Base-by-base conservation (phyloP, 2,797 vertebrate species). In the Pseudochirops cupreus region DNA sequence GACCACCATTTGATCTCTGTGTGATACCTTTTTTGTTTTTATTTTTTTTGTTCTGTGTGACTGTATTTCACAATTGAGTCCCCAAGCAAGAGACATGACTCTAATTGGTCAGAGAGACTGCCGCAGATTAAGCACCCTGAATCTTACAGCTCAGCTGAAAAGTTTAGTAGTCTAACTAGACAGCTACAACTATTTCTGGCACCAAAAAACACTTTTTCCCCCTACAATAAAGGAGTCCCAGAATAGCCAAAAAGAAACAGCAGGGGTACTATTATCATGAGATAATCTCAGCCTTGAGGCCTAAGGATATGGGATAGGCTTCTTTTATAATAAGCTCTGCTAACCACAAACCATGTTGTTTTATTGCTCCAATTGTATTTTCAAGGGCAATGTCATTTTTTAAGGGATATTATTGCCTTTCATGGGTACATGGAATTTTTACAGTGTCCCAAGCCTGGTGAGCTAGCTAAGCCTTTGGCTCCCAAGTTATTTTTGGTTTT, bases 61-160 rank as follows among this genome's bases (percentile, higher is more conserved):
- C 3, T 7, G 82, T 56, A 67, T 46, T 91, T 91, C 9, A 46
- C 31, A 16, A 54, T 2, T 2, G 54, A 28, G 21, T 93, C 67
- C 93, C 21, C 33, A 91, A 91, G 57, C 54, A 91, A 29, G 52
- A 12, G 31, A 91, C 24, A 50, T 57, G 53, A 90, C 56, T 90
- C 56, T 94, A 91, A 94, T 33, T 94, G 94, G 90, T 50, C 82
- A 16, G 93, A 2, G 91, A 93, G 56, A 46, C 92, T 97, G 96
- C 96, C 94, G 87, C 55, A 94, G 92, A 94, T 96, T 93, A 95
- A 93, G 94, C 92, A 92, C 92, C 93, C 90, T 52, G 87, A 95
- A 95, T 94, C 53, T 53, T 93, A 29, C 96, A 95, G 91, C 95
- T 97, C 92, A 96, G 97, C 93, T 74, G 94, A 95, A 95, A 95